Evolutionary conservation across 2,113 vertebrate genomes (phyloP).

Genomic region (Phalacrocorax brasilianus): DNA sequence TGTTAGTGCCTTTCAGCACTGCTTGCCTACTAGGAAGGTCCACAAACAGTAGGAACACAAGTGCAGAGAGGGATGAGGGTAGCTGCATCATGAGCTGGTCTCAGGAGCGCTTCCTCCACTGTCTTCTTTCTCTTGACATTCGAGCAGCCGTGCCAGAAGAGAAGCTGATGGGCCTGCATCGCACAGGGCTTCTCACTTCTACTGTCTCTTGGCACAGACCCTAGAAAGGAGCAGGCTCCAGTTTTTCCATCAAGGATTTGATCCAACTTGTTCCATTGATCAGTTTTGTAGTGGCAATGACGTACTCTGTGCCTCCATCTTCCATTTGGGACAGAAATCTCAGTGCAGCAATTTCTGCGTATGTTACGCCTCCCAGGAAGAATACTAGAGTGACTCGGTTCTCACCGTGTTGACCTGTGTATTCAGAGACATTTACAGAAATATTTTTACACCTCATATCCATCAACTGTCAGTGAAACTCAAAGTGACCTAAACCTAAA

Average conservation of each 20-base stretch:
- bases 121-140: rapidly evolving
- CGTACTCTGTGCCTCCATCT: conserved; percentile 94
- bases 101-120: not conserved
- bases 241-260: conserved; percentile 93
- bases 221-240: conserved; percentile 80
- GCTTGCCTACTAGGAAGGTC: not conserved
- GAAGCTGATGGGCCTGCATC: rapidly evolving
- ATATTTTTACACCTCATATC: not conserved
- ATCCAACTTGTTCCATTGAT: conserved; percentile 94
- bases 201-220: not conserved
- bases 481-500: not conserved
- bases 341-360: conserved; percentile 93
- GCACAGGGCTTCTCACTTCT: not conserved
- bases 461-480: not conserved
- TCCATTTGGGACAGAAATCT: conserved; percentile 97
- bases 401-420: conserved; percentile 92
- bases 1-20: not conserved
- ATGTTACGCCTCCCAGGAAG: conserved; percentile 94
- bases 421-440: not conserved
- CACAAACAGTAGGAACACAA: not conserved
- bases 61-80: not conserved
- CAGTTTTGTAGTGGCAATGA: conserved; percentile 95
- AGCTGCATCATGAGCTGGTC: not conserved
- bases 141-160: not conserved
- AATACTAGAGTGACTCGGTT: conserved; percentile 93